Evolutionary conservation across 2,888 invertebrate species (phyloP).

Genomic region (Saturnia japonica): DNA sequence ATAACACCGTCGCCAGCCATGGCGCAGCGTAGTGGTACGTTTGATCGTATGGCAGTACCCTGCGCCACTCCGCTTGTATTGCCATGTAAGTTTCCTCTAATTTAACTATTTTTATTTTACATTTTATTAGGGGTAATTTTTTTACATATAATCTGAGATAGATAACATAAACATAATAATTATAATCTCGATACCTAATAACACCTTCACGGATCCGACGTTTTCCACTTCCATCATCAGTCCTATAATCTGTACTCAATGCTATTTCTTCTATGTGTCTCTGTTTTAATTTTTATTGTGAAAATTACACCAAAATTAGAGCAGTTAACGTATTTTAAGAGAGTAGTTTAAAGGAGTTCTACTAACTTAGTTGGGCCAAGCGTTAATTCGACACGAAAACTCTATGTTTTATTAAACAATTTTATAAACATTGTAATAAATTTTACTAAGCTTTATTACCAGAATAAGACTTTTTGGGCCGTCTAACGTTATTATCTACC

Average conservation of each 20-base stretch:
- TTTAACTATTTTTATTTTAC: no score
- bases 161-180: no score
- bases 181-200: no score
- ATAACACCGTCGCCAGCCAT: no score
- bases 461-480: not conserved
- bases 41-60: no score
- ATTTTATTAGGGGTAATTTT: no score
- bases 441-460: slow-evolving; percentile 2
- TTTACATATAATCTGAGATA: no score
- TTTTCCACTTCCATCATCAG: no score
- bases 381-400: not conserved
- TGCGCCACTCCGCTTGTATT: no score
- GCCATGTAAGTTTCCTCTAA: no score
- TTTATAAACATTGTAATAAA: not conserved
- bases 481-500: slow-evolving; percentile 5
- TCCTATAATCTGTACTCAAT: not conserved
- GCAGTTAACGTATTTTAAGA: not conserved
- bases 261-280: not conserved
- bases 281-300: not conserved
- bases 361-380: not conserved
- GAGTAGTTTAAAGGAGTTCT: not conserved
- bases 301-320: not conserved
- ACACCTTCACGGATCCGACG: no score
- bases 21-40: no score
- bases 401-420: not conserved